Conservation (phyloP, 2,888 invertebrate species). For the Hetaerina titia region DNA sequence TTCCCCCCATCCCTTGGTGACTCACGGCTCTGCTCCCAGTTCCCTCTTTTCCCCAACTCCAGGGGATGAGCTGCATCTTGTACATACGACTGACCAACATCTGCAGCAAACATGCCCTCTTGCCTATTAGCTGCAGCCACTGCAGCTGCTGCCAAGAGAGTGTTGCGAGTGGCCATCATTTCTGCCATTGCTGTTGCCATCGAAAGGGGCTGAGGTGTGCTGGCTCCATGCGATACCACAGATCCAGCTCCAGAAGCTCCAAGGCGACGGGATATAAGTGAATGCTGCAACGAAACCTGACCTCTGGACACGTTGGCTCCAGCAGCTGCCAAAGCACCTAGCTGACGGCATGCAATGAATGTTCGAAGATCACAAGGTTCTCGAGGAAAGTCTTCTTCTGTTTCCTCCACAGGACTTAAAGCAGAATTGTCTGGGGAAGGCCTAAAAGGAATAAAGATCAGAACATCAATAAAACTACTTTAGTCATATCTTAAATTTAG, state of each 20-base stretch:
- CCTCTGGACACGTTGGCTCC: slow-evolving; percentile 44
- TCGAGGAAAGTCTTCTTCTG: slow-evolving; percentile 37
- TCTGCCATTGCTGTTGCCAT: slow-evolving; percentile 60
- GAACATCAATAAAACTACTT: background rate
- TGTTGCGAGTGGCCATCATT: slow-evolving; percentile 56
- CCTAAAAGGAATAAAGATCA: background rate
- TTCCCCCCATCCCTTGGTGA: background rate
- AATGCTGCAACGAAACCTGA: slow-evolving; percentile 48
- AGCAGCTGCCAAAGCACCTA: slow-evolving; percentile 48
- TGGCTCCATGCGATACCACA: background rate
- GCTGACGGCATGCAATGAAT: slow-evolving; percentile 66
- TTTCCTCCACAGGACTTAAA: slow-evolving; percentile 51
- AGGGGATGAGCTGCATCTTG: slow-evolving; percentile 22
- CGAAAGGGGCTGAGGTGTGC: slow-evolving; percentile 50
- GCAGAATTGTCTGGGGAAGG: background rate
- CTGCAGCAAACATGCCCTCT: slow-evolving; percentile 46
- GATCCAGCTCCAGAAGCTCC: slow-evolving; percentile 2
- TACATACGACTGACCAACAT: slow-evolving; percentile 39
- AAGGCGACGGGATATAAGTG: slow-evolving; percentile 33
- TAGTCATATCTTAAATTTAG: background rate
- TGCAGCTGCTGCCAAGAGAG: slow-evolving; percentile 44
- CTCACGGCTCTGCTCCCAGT: slow-evolving; percentile 13
- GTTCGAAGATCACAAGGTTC: slow-evolving; percentile 68
- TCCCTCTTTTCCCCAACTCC: slow-evolving; percentile 34
- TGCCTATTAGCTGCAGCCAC: slow-evolving; percentile 48